Conservation (phyloP, 2,888 invertebrate genomes). For the Acanthosoma haemorrhoidale region DNA sequence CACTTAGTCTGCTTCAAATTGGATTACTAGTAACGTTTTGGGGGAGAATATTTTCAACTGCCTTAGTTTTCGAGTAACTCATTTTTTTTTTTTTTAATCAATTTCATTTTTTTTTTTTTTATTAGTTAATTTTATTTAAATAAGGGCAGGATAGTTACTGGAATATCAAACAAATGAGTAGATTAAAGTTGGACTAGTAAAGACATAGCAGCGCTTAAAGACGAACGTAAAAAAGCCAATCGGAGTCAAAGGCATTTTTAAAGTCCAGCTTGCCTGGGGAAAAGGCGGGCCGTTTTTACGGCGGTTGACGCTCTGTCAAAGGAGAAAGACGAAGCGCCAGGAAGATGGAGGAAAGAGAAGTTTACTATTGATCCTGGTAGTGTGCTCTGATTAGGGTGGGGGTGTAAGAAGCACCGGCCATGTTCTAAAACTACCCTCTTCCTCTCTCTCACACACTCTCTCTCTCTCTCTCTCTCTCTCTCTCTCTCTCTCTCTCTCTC, state of each 20-base stretch:
- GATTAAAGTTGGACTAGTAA: no score
- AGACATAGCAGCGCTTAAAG: no score
- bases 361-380: conserved; percentile 20
- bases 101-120: no score
- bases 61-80: no score
- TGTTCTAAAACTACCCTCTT: conserved; percentile 7
- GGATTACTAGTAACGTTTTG: no score
- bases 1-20: no score
- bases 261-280: neutral
- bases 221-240: no score
- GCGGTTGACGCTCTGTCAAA: neutral
- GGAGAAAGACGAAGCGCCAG: neutral
- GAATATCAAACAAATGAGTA: no score
- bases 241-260: neutral
- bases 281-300: neutral
- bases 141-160: no score
- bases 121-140: no score
- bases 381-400: conserved; percentile 11
- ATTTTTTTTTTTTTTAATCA: no score
- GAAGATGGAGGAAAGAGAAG: conserved; percentile 2
- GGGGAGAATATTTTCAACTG: no score
- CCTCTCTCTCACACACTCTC: neutral
- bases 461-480: neutral
- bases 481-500: neutral
- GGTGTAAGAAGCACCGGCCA: neutral